Evolutionary conservation across 2,888 invertebrate species (phyloP), one percentile per base, ranked within the genome.

Genomic region (Agrilus mali): DNA sequence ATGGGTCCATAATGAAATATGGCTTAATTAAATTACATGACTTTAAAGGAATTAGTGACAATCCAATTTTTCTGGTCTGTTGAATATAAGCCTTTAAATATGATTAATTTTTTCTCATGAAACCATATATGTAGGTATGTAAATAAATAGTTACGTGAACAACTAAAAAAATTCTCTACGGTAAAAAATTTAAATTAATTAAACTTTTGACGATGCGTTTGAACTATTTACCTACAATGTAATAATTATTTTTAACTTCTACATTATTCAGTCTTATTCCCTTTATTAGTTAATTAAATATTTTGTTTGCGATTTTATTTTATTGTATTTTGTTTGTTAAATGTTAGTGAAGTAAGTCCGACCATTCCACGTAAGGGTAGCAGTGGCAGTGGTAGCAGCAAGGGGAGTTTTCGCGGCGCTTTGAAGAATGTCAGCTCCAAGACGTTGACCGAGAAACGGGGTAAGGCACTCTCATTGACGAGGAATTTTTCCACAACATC

Each of bases 401-500:
- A 57, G 49, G 52, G 49, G 17, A 54, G 54, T 69, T 68, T 61
- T 66, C 66, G 61, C 60, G 63, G 59, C 61, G 68, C 69, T 69
- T 68, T 69, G 63, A 60, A 60, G 63, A 58, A 64, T 66, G 64
- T 60, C 60, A 64, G 56, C 61, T 60, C 60, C 62, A 60, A 65
- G 64, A 64, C 60, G 69, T 69, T 72, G 68, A 68, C 56, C 66
- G 66, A 60, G 53, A 65, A 60, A 60, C 65, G 68, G 67, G 71
- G 68, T 67, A 70, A 69, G 69, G 69, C 67, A 67, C 67, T 69
- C 68, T 69, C 71, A 67, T 69, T 67, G 66, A 67, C 66, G 65
- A 66, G 64, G 67, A 67, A 70, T 70, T 70, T 70, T 67, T 50
- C 61, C 37, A 55, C 53, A 52, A 53, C 59, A 35, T 59, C 61